These are phyloP conservation scores for Coccyzus lansbergi DNA, from an alignment of 2,797 vertebrate genomes.

Conservation along the genomic window DNA sequence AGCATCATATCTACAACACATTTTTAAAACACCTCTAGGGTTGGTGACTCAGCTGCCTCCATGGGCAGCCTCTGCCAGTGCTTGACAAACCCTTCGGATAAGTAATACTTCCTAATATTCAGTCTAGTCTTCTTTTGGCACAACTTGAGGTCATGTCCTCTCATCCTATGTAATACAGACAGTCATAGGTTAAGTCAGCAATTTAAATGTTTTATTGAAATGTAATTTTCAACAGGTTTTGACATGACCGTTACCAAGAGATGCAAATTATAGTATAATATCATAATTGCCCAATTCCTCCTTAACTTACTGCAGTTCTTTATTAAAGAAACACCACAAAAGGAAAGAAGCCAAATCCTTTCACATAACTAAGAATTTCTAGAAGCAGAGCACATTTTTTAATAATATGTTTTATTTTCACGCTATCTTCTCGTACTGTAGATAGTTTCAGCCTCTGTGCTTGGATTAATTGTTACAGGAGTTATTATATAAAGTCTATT, in stretches of 20 bases:
- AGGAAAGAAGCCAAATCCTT: background rate
- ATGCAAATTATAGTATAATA: background rate
- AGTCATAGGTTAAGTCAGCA: background rate
- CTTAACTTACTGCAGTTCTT: slow-evolving; percentile 21
- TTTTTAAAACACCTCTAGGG: too few species aligned
- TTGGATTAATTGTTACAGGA: slow-evolving; percentile 39
- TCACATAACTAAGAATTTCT: background rate
- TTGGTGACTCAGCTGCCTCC: too few species aligned
- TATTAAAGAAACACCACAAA: background rate
- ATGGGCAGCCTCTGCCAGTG: too few species aligned
- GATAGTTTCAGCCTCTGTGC: slow-evolving; percentile 7
- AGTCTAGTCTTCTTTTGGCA: too few species aligned
- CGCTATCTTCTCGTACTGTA: background rate
- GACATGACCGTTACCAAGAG: slow-evolving; percentile 28
- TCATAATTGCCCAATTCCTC: background rate
- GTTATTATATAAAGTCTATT: slow-evolving; percentile 32
- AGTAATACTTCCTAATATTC: too few species aligned
- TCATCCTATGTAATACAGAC: background rate
- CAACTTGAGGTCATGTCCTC: too few species aligned
- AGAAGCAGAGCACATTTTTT: background rate
- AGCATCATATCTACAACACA: too few species aligned
- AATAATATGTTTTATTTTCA: slow-evolving; percentile 37
- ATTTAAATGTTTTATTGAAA: slow-evolving; percentile 50
- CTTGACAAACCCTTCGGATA: too few species aligned
- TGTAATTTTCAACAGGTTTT: slow-evolving; percentile 33